Conservation (phyloP, 2,888 invertebrate genomes). For the Melipona bicolor region DNA sequence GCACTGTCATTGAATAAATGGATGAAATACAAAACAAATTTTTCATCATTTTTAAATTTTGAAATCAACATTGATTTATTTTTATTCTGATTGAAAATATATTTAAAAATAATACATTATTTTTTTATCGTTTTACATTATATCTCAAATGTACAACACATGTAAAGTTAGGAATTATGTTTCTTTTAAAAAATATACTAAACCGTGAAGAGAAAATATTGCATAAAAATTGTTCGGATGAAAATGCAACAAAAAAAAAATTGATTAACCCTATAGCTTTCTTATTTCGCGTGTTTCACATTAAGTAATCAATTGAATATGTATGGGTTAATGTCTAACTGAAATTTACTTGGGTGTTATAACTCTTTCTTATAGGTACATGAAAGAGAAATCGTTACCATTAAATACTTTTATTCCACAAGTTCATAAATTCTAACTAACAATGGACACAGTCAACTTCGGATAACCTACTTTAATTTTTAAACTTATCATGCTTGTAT, state of each 20-base stretch:
- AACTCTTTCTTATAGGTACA: background rate
- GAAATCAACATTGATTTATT: background rate
- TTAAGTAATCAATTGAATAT: conserved; percentile 20
- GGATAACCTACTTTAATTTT: background rate
- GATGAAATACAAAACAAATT: background rate
- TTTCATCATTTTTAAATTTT: background rate
- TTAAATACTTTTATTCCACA: background rate
- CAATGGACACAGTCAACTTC: no score
- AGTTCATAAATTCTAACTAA: no score
- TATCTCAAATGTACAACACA: background rate
- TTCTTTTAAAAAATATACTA: no score
- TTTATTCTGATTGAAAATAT: background rate
- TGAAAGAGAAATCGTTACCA: conserved; percentile 15
- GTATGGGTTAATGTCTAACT: background rate
- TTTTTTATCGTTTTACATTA: background rate
- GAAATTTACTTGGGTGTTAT: background rate
- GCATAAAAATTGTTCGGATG: background rate
- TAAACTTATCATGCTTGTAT: background rate
- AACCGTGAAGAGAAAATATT: background rate
- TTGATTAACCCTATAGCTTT: conserved; percentile 25
- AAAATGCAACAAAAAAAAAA: background rate
- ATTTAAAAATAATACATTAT: background rate
- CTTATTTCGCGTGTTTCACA: conserved; percentile 12
- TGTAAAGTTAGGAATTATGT: no score
- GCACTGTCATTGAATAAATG: background rate